Conservation (phyloP, 2,888 invertebrate species). For the Hemithea aestivaria region DNA sequence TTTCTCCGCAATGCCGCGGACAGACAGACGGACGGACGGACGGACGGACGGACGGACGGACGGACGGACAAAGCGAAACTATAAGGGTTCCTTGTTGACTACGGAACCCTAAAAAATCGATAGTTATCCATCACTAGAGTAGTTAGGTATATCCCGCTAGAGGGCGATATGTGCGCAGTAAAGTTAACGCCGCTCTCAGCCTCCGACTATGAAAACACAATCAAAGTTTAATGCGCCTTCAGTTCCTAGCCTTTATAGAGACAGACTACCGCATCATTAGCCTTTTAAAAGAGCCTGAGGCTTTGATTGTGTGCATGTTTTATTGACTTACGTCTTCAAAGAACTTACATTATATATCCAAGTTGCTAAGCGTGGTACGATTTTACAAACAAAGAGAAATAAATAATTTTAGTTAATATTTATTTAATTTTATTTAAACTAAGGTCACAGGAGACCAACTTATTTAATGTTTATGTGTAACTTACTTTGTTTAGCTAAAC, state of each 20-base stretch:
- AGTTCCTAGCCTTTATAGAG: slow-evolving; percentile 42
- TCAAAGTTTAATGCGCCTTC: slow-evolving; percentile 63
- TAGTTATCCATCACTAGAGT: not conserved
- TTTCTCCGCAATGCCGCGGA: no score
- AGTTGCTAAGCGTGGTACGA: no score
- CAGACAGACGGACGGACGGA: no score
- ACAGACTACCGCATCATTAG: slow-evolving; percentile 34
- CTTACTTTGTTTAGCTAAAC: no score
- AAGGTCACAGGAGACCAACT: no score
- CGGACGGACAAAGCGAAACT: not conserved
- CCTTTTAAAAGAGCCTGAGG: slow-evolving; percentile 23
- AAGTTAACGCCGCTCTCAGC: slow-evolving; percentile 57
- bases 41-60: no score
- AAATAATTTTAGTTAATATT: no score
- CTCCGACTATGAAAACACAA: slow-evolving; percentile 63
- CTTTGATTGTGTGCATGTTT: slow-evolving; percentile 21
- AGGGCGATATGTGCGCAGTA: slow-evolving; percentile 59
- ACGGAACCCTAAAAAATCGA: not conserved
- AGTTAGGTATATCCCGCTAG: slow-evolving; percentile 50
- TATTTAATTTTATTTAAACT: no score
- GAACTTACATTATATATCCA: no score
- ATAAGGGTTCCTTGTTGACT: no score
- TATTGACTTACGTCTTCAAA: slow-evolving; percentile 8
- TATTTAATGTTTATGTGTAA: no score
- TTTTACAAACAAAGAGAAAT: no score